phyloP scores from a whole-genome alignment of 2,797 vertebrate species.

The Ctenopoma multispine region DNA sequence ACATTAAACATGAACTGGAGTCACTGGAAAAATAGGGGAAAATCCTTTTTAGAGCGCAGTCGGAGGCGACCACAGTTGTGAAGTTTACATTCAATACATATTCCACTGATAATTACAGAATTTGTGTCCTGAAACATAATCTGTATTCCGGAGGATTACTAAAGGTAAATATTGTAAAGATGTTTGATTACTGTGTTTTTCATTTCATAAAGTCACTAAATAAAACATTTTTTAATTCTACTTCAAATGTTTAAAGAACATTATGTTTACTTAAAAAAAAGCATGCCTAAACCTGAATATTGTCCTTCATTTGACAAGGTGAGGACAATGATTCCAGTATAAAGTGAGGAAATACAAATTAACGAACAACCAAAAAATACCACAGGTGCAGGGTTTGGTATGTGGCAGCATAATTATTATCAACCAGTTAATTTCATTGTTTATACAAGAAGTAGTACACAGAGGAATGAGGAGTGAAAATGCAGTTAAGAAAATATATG shows the following conservation, averaged over 20 bases:
- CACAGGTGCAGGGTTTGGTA: background rate
- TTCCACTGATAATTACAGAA: slow-evolving; percentile 40
- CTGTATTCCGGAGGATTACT: slow-evolving; percentile 33
- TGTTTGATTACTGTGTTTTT: slow-evolving; percentile 41
- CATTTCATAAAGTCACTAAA: slow-evolving; percentile 24
- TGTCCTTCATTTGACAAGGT: background rate
- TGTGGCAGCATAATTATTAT: too few relatives aligned
- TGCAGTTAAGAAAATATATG: slow-evolving; percentile 6
- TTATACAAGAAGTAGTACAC: background rate
- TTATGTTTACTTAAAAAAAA: slow-evolving; percentile 15
- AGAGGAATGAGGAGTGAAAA: background rate
- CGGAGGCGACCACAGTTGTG: slow-evolving; percentile 27
- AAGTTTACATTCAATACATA: slow-evolving; percentile 31
- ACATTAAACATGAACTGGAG: slow-evolving; percentile 59
- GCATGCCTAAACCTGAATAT: slow-evolving; percentile 12
- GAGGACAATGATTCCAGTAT: background rate
- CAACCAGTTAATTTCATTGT: too few relatives aligned
- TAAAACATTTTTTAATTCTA: slow-evolving; percentile 33
- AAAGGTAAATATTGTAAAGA: slow-evolving; percentile 42
- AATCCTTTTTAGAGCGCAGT: slow-evolving; percentile 31
- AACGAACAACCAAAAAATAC: background rate
- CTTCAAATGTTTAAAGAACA: slow-evolving; percentile 14
- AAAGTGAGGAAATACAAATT: background rate
- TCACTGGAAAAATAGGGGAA: slow-evolving; percentile 29
- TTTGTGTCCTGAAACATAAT: slow-evolving; percentile 45